Conservation (phyloP, 2,888 invertebrate species). For the Pogonocherus hispidulus region DNA sequence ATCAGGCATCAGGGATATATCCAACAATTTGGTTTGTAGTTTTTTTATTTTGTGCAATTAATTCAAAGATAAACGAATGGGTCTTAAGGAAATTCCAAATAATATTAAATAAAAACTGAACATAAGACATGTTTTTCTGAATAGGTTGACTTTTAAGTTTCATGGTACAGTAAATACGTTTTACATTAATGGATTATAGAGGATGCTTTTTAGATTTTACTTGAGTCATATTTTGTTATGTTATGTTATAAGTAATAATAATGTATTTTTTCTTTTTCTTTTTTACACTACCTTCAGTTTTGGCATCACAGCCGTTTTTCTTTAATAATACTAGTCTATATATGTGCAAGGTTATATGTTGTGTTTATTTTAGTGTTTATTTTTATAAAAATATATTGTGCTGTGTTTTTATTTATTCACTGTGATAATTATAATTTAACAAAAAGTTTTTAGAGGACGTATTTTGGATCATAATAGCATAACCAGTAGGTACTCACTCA, state of each 20-base stretch:
- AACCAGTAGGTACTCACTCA: slow-evolving; percentile 38
- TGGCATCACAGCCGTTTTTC: not conserved
- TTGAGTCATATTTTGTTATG: slow-evolving; percentile 14
- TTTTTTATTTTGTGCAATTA: slow-evolving; percentile 33
- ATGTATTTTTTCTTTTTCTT: not conserved
- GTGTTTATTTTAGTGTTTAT: not conserved
- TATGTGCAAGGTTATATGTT: not conserved
- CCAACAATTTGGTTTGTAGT: slow-evolving; percentile 16
- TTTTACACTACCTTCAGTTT: not conserved
- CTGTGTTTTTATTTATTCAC: not conserved
- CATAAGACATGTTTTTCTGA: slow-evolving; percentile 21
- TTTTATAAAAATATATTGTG: not conserved
- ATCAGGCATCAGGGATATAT: slow-evolving; percentile 1
- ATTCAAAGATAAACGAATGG: slow-evolving; percentile 13
- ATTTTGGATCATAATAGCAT: slow-evolving; percentile 17
- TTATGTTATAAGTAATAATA: too few species aligned
- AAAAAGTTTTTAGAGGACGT: slow-evolving; percentile 13
- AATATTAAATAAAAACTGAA: too few species aligned
- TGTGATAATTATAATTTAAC: slow-evolving; percentile 12
- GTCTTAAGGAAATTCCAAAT: slow-evolving; percentile 27
- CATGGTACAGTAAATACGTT: slow-evolving; percentile 38
- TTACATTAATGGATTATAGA: slow-evolving; percentile 19
- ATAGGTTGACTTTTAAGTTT: slow-evolving; percentile 40
- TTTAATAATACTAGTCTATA: not conserved
- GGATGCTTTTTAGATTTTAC: slow-evolving; percentile 17